Evolutionary conservation across 2,797 vertebrate genomes (phyloP).

Genomic region (Syngnathus acus): DNA sequence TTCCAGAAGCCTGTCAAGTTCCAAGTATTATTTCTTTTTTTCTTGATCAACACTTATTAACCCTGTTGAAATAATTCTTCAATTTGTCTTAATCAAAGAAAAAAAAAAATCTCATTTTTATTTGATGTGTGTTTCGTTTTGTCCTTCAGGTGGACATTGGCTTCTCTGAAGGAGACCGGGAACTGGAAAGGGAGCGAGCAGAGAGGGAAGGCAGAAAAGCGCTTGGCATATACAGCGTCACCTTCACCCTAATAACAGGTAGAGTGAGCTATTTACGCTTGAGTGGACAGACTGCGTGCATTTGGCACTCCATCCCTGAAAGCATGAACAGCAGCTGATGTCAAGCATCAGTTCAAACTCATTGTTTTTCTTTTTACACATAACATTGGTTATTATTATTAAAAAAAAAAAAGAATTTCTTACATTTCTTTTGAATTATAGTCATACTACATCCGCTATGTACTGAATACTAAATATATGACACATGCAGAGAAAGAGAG

Average conservation of each 20-base stretch:
- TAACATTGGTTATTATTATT: too few relatives aligned
- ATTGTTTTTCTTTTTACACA: too few relatives aligned
- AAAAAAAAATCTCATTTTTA: not conserved
- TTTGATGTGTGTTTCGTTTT: not conserved
- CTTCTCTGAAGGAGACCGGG: constrained; percentile 78
- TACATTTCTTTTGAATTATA: too few relatives aligned
- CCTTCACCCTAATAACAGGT: constrained; percentile 86
- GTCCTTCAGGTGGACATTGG: constrained; percentile 77
- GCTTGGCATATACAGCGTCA: constrained; percentile 85
- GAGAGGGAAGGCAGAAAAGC: constrained; percentile 71
- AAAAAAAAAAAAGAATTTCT: too few relatives aligned
- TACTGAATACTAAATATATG: too few relatives aligned
- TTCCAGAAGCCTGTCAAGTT: constrained; percentile 95
- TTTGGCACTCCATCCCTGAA: not conserved
- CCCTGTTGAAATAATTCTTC: too few relatives aligned
- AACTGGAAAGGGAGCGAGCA: constrained; percentile 59
- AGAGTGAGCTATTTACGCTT: not conserved
- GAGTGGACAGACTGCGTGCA: too few relatives aligned
- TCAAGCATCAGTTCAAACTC: too few relatives aligned
- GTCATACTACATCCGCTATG: too few relatives aligned
- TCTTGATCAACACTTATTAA: too few relatives aligned
- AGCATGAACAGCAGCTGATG: not conserved
- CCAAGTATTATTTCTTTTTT: constrained; percentile 54
- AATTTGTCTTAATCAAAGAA: too few relatives aligned
- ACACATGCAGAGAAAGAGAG: too few relatives aligned